Percentiles rank a stretch among this genome's conserved stretches.
phyloP scores from a whole-genome alignment of 1,140 invertebrate species.

The Charaxes varanes region DNA sequence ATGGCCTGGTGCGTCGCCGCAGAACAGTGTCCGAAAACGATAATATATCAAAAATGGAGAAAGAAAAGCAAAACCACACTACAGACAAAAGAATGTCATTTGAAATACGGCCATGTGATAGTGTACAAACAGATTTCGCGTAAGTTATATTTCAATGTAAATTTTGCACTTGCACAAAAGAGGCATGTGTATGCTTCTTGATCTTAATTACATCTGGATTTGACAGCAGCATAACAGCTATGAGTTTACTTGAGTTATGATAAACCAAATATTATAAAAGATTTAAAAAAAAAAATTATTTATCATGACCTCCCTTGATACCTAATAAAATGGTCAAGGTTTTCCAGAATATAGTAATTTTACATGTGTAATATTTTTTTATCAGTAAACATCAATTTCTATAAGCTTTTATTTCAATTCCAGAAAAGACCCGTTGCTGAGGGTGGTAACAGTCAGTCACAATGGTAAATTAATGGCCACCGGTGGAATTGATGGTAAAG shows the following conservation, averaged over 20 bases:
- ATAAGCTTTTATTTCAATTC: constrained; percentile 19
- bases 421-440: constrained; percentile 86
- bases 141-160: constrained; percentile 46
- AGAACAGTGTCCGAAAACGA: constrained; percentile 64
- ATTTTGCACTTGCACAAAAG: no score
- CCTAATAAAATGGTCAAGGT: no score
- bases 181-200: no score
- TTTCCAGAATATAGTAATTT: no score
- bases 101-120: constrained; percentile 82
- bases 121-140: constrained; percentile 88
- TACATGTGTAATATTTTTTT: no score
- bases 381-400: no score
- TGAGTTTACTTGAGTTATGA: no score
- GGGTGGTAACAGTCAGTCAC: constrained; percentile 88
- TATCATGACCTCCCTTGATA: no score
- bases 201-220: no score
- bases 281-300: no score
- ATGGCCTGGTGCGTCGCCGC: constrained; percentile 58
- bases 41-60: constrained; percentile 62
- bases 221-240: no score
- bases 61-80: constrained; percentile 59
- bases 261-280: no score
- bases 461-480: constrained; percentile 89
- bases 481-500: constrained; percentile 90
- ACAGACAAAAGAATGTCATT: constrained; percentile 80